Conservation (phyloP, 2,797 vertebrate genomes). For the Platalea minor region DNA sequence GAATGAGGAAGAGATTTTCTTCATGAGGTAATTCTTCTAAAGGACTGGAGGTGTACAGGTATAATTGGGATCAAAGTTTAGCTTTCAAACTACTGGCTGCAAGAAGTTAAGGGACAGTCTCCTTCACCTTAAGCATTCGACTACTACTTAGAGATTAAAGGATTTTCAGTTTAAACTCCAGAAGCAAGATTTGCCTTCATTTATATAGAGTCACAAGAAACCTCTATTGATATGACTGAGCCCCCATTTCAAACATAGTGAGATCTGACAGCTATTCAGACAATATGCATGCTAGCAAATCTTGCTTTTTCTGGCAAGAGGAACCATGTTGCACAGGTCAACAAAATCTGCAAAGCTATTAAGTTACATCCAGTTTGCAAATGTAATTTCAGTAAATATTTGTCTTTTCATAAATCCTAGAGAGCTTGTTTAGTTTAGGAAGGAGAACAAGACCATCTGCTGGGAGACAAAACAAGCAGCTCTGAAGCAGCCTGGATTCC, state of each 20-base stretch:
- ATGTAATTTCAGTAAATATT: constrained; percentile 68
- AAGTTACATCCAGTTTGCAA: constrained; percentile 46
- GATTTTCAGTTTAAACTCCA: background rate
- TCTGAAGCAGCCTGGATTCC: constrained; percentile 46
- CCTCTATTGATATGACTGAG: background rate
- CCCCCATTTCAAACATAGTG: background rate
- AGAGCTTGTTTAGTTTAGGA: constrained; percentile 53
- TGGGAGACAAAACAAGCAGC: constrained; percentile 57
- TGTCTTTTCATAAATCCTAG: constrained; percentile 58
- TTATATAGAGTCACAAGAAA: background rate
- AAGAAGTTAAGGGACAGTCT: background rate
- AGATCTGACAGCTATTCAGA: background rate
- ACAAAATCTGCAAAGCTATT: constrained; percentile 40
- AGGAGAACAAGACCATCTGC: constrained; percentile 58
- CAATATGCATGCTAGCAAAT: background rate
- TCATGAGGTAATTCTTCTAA: background rate
- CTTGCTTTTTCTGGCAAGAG: background rate
- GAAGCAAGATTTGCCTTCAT: background rate
- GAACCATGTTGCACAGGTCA: background rate
- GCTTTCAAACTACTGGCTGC: background rate
- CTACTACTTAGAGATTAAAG: background rate
- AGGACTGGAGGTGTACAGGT: background rate
- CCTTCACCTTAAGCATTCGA: background rate
- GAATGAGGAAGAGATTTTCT: background rate
- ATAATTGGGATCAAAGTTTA: background rate